Evolutionary conservation across 2,113 vertebrate species (phyloP).

Genomic region (Neotoma lepida): DNA sequence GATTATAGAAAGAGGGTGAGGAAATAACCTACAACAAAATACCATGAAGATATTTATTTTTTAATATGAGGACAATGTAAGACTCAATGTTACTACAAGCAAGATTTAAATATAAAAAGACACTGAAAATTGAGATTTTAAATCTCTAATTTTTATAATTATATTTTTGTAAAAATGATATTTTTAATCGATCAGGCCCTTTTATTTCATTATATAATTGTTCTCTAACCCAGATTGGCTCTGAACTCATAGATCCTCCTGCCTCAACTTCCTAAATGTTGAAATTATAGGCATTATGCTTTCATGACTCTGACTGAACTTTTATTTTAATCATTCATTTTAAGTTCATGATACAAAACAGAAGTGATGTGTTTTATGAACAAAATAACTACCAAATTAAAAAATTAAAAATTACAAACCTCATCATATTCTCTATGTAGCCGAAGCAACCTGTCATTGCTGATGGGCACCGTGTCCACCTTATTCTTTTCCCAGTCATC

Average conservation of each 20-base stretch:
- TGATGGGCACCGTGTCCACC: not conserved
- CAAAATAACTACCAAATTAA: conserved; percentile 57
- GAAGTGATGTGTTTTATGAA: not conserved
- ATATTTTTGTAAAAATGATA: not conserved
- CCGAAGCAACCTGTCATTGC: not conserved
- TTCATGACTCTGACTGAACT: not conserved
- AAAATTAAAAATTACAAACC: not conserved
- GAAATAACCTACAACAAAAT: not conserved
- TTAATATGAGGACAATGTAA: not conserved
- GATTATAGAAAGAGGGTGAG: not conserved
- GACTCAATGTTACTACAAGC: not conserved
- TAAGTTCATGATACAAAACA: conserved; percentile 26
- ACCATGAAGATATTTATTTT: not conserved
- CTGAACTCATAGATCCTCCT: not conserved
- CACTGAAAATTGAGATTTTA: not conserved
- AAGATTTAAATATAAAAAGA: conserved; percentile 4
- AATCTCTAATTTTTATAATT: not conserved
- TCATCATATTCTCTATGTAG: not conserved
- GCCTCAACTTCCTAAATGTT: not conserved
- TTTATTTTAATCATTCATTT: conserved; percentile 5
- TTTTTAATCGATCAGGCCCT: not conserved
- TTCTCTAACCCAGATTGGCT: not conserved
- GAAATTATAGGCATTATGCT: not conserved
- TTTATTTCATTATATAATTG: conserved; percentile 5
- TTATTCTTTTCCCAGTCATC: not conserved